These are phyloP conservation scores for Egretta garzetta DNA, from an alignment of 2,113 vertebrate species.

Conservation along the genomic window DNA sequence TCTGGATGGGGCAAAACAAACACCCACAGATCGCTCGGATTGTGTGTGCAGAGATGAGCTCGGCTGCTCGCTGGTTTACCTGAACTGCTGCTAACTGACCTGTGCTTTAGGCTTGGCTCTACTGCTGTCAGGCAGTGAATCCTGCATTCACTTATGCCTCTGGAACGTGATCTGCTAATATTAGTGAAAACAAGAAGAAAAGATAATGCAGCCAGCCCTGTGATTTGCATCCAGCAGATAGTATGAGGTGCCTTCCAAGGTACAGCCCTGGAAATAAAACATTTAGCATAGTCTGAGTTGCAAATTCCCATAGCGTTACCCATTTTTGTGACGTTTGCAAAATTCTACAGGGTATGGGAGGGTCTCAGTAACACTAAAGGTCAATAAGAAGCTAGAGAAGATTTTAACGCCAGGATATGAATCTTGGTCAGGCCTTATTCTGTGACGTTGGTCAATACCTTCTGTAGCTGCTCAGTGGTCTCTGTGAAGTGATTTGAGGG, in stretches of 20 bases:
- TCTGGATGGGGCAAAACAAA: not conserved
- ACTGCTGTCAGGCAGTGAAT: not conserved
- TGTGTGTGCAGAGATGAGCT: not conserved
- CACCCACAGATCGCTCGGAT: rapidly evolving
- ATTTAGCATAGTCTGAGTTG: not conserved
- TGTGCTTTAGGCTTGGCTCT: not conserved
- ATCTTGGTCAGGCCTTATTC: not conserved
- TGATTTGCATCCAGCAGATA: not conserved
- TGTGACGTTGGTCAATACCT: not conserved
- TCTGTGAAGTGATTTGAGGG: not conserved
- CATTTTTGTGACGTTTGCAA: not conserved
- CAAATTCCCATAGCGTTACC: rapidly evolving
- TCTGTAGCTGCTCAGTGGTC: not conserved
- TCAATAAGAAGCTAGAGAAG: not conserved
- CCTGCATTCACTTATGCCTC: not conserved
- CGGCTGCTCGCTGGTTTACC: not conserved
- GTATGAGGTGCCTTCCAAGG: not conserved
- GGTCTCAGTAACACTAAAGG: not conserved
- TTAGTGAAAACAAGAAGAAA: not conserved
- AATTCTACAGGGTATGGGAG: not conserved
- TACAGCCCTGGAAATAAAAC: not conserved
- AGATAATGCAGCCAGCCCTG: not conserved
- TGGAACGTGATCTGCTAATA: not conserved
- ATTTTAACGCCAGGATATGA: not conserved
- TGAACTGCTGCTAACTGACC: not conserved